Evolutionary conservation across 2,888 invertebrate genomes (phyloP).

Genomic region (Polymixis lichenea): DNA sequence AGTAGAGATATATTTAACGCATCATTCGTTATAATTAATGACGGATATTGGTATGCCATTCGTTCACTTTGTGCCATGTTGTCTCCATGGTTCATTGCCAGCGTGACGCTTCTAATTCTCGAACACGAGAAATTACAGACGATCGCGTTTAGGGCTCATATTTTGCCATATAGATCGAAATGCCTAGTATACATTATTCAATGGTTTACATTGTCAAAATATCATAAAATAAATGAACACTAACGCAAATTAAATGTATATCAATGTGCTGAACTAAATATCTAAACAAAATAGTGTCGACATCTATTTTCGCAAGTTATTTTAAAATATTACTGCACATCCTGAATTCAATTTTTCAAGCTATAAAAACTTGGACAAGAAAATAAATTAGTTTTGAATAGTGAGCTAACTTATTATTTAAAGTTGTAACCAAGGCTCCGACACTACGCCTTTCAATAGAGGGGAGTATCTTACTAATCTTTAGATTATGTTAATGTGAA

Average conservation of each 20-base stretch:
- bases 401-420: constrained; percentile 44
- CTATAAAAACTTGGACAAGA: constrained; percentile 25
- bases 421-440: constrained; percentile 39
- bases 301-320: background rate
- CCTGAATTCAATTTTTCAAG: constrained; percentile 14
- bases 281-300: background rate
- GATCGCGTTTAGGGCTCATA: background rate
- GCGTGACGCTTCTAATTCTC: constrained; percentile 8
- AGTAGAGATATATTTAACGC: constrained; percentile 4
- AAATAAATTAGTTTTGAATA: constrained; percentile 49
- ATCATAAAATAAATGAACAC: background rate
- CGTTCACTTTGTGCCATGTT: constrained; percentile 13
- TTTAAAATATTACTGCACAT: constrained; percentile 4
- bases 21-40: constrained; percentile 33
- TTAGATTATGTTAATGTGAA: constrained; percentile 78
- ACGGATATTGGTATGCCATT: constrained; percentile 30
- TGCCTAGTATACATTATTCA: background rate
- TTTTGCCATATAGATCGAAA: background rate
- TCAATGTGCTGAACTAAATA: background rate
- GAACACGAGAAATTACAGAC: constrained; percentile 12
- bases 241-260: background rate
- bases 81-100: constrained; percentile 12
- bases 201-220: background rate
- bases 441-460: constrained; percentile 51
- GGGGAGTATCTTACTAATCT: constrained; percentile 70